These are phyloP conservation scores for Calliopum simillimum DNA, from an alignment of 2,888 invertebrate species.

Conservation along the genomic window DNA sequence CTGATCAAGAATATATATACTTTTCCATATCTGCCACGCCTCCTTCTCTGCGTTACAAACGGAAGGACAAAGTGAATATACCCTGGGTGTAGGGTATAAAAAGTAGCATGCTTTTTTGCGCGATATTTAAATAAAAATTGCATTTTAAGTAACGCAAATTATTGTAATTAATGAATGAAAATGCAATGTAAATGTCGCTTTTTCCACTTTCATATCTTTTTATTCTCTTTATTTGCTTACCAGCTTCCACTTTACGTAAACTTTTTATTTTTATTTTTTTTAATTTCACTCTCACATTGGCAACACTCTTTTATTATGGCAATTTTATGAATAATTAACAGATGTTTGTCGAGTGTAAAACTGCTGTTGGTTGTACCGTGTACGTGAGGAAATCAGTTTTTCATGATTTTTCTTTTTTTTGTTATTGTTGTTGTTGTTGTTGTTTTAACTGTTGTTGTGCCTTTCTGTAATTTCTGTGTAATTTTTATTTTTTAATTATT, in stretches of 20 bases:
- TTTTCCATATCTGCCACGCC: no score
- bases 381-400: not conserved
- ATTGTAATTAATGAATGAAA: slow-evolving; percentile 15
- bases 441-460: no score
- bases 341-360: not conserved
- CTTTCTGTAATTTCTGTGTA: no score
- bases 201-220: not conserved
- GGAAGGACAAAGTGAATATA: no score
- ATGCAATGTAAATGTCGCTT: not conserved
- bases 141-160: slow-evolving; percentile 16
- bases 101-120: no score
- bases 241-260: not conserved
- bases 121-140: not conserved
- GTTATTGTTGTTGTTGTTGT: no score
- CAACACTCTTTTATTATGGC: not conserved
- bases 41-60: no score
- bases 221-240: not conserved
- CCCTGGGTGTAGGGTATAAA: no score
- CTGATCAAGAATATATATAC: no score
- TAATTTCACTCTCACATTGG: not conserved
- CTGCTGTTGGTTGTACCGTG: not conserved
- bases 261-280: not conserved
- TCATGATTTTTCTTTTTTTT: not conserved
- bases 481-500: no score
- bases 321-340: slow-evolving; percentile 14